Evolutionary conservation across 2,113 vertebrate genomes (phyloP).

Genomic region (Coracopsis vasa): DNA sequence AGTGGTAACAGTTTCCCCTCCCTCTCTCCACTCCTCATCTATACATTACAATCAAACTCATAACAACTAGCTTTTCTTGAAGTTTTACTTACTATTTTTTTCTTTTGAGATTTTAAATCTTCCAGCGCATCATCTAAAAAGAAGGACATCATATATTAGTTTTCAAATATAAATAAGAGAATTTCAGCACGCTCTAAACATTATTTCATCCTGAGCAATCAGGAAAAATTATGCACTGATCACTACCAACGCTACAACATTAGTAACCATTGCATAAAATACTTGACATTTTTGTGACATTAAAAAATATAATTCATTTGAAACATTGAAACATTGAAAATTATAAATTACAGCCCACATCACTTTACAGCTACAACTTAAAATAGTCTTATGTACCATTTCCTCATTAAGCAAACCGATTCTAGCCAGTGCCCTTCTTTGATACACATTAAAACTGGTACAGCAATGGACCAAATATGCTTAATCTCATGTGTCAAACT

Average conservation of each 20-base stretch:
- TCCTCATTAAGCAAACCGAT: constrained; percentile 42
- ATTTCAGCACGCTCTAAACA: not conserved
- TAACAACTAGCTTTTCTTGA: not conserved
- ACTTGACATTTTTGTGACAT: not conserved
- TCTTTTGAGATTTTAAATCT: constrained; percentile 91
- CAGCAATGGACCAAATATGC: constrained; percentile 8
- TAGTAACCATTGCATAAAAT: not conserved
- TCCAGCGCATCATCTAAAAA: constrained; percentile 91
- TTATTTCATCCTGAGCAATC: rapidly evolving
- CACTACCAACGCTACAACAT: not conserved
- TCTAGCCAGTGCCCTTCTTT: not conserved
- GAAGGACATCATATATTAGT: constrained; percentile 42
- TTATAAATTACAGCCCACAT: not conserved
- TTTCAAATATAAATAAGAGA: not conserved
- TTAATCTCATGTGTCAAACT: not conserved
- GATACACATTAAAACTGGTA: constrained; percentile 40
- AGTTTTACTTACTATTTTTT: constrained; percentile 92
- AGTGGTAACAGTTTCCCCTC: not conserved
- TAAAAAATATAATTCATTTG: not conserved
- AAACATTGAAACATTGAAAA: not conserved
- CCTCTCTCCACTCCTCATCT: not conserved
- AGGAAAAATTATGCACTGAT: not conserved
- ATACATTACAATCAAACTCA: not conserved
- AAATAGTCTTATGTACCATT: constrained; percentile 26
- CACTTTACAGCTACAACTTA: constrained; percentile 11